These are phyloP conservation scores for Osmoderma eremita DNA, from an alignment of 2,888 invertebrate genomes.

Conservation along the genomic window DNA sequence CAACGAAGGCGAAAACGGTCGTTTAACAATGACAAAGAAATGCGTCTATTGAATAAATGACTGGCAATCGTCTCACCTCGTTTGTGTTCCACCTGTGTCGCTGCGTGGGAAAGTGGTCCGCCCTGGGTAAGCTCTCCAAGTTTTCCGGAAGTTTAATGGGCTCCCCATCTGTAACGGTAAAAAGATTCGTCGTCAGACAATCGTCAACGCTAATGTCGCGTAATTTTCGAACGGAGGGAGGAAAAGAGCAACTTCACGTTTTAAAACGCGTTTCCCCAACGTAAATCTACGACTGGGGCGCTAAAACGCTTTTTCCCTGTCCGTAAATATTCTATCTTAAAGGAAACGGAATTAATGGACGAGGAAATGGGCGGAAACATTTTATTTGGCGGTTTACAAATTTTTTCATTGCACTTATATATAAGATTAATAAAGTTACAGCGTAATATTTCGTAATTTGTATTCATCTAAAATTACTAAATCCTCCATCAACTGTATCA, in stretches of 20 bases:
- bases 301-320: slow-evolving; percentile 10
- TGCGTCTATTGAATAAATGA: slow-evolving; percentile 42
- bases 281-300: neutral
- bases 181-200: slow-evolving; percentile 36
- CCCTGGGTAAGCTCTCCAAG: slow-evolving; percentile 92
- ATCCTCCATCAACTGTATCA: too few species aligned
- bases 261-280: slow-evolving; percentile 5
- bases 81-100: slow-evolving; percentile 99
- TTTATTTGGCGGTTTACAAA: too few species aligned
- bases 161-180: slow-evolving; percentile 78
- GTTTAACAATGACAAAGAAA: slow-evolving; percentile 30
- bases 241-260: slow-evolving; percentile 1
- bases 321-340: neutral
- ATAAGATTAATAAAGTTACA: too few species aligned
- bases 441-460: too few species aligned
- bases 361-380: too few species aligned
- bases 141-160: slow-evolving; percentile 94
- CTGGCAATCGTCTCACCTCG: slow-evolving; percentile 76
- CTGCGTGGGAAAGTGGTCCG: slow-evolving; percentile 94
- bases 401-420: too few species aligned
- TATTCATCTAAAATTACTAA: too few species aligned
- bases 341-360: slow-evolving; percentile 2
- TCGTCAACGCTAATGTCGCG: slow-evolving; percentile 27
- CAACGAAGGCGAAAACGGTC: slow-evolving; percentile 14
- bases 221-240: slow-evolving; percentile 12